These are phyloP conservation scores for Macquaria australasica DNA, from an alignment of 2,113 vertebrate species.

Conservation along the genomic window DNA sequence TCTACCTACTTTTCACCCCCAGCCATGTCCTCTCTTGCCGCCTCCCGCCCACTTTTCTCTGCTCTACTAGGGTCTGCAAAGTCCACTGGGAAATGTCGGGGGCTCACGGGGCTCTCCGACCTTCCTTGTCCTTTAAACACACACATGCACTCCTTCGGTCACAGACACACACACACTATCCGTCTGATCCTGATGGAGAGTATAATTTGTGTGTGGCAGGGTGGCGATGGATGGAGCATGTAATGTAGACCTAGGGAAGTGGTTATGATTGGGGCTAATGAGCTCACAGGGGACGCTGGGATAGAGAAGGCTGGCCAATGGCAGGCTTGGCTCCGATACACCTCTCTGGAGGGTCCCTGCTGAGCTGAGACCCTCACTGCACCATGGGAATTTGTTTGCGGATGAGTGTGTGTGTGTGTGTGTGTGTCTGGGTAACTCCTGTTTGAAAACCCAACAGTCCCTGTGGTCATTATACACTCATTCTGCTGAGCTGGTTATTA, in stretches of 20 bases:
- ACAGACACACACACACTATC: conserved; percentile 37
- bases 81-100: conserved; percentile 60
- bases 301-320: conserved; percentile 61
- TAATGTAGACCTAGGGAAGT: conserved; percentile 71
- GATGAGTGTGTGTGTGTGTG: conserved; percentile 47
- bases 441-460: conserved; percentile 63
- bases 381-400: conserved; percentile 61
- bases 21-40: conserved; percentile 7
- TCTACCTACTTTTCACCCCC: conserved; percentile 53
- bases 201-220: conserved; percentile 69
- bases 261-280: conserved; percentile 83
- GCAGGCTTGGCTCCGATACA: conserved; percentile 45
- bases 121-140: conserved; percentile 76
- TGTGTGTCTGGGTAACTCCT: conserved; percentile 39
- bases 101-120: conserved; percentile 65
- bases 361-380: conserved; percentile 55
- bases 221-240: conserved; percentile 71
- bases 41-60: conserved; percentile 1
- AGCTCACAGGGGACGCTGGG: conserved; percentile 79
- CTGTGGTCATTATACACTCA: conserved; percentile 71
- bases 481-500: conserved; percentile 76
- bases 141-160: conserved; percentile 38
- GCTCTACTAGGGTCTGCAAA: conserved; percentile 34
- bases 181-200: conserved; percentile 65
- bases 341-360: conserved; percentile 58